Evolutionary conservation across 1,140 invertebrate genomes (phyloP).

Genomic region (Drosophila micromelanica): DNA sequence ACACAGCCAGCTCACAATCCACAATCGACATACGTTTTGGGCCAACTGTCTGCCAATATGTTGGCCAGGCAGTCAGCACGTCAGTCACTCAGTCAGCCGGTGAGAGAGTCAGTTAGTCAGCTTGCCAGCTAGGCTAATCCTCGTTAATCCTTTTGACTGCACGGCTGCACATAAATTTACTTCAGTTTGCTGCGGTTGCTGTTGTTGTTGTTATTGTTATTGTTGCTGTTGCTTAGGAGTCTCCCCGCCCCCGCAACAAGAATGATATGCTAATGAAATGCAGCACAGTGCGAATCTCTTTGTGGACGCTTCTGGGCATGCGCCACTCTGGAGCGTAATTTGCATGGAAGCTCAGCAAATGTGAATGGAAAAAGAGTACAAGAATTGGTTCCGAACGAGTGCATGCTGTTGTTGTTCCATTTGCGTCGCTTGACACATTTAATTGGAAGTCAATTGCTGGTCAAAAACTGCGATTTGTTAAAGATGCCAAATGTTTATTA

Average conservation of each 20-base stretch:
- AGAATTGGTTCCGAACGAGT: constrained; percentile 16
- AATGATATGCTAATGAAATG: constrained; percentile 77
- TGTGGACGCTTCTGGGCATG: constrained; percentile 35
- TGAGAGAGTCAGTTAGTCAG: constrained; percentile 12
- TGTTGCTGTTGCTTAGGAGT: constrained; percentile 25
- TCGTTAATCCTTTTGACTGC: constrained; percentile 69
- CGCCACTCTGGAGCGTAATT: constrained; percentile 38
- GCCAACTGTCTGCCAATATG: constrained; percentile 8
- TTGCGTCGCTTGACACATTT: constrained; percentile 64
- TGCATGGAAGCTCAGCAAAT: constrained; percentile 14
- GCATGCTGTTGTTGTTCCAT: constrained; percentile 22
- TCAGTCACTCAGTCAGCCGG: constrained; percentile 20
- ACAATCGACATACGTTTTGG: constrained; percentile 35
- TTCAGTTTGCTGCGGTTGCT: constrained; percentile 31
- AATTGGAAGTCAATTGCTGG: constrained; percentile 75
- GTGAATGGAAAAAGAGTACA: not conserved
- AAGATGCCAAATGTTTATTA: not conserved
- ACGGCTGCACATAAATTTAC: constrained; percentile 63
- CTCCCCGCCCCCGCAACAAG: constrained; percentile 16
- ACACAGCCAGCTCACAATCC: constrained; percentile 23
- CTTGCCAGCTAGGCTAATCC: constrained; percentile 62
- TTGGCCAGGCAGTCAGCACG: no score
- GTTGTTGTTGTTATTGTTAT: constrained; percentile 30
- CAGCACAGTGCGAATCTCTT: constrained; percentile 33
- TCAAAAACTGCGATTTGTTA: constrained; percentile 36